Evolutionary conservation across 2,888 invertebrate genomes (phyloP).

Genomic region (Pristionchus maxplancki): DNA sequence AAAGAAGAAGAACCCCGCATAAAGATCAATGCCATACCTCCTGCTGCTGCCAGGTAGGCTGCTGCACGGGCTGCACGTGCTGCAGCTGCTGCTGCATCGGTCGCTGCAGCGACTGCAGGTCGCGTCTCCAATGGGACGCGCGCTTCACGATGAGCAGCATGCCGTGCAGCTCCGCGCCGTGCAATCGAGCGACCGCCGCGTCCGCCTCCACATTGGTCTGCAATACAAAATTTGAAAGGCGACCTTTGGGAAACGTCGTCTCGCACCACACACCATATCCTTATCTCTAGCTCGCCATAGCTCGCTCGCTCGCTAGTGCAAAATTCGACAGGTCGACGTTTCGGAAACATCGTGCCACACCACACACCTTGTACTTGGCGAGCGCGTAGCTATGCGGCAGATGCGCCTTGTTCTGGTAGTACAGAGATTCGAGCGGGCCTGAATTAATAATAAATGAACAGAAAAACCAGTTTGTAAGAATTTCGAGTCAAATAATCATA

Average conservation of each 20-base stretch:
- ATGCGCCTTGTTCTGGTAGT: background rate
- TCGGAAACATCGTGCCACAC: background rate
- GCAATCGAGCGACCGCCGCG: background rate
- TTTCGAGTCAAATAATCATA: too few relatives aligned
- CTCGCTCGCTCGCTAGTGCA: background rate
- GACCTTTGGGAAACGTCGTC: background rate
- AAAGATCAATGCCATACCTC: too few relatives aligned
- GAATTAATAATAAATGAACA: too few relatives aligned
- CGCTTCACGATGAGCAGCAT: background rate
- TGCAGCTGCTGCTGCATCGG: background rate
- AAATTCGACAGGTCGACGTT: background rate
- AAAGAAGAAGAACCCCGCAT: too few relatives aligned
- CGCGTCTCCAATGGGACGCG: background rate
- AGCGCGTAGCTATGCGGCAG: background rate
- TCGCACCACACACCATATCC: background rate
- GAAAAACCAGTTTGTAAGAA: too few relatives aligned
- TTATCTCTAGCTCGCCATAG: too few relatives aligned
- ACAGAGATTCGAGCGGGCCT: background rate
- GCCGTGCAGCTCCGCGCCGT: background rate
- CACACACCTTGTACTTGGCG: background rate
- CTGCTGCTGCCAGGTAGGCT: too few relatives aligned
- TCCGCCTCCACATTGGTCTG: background rate
- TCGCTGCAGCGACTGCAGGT: background rate
- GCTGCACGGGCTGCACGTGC: background rate
- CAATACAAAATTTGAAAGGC: background rate